A percentile compares a stretch with the other conserved stretches of the same genome.
Evolutionary conservation across 2,888 invertebrate species (phyloP).

Genomic region (Eupeodes latifasciatus): DNA sequence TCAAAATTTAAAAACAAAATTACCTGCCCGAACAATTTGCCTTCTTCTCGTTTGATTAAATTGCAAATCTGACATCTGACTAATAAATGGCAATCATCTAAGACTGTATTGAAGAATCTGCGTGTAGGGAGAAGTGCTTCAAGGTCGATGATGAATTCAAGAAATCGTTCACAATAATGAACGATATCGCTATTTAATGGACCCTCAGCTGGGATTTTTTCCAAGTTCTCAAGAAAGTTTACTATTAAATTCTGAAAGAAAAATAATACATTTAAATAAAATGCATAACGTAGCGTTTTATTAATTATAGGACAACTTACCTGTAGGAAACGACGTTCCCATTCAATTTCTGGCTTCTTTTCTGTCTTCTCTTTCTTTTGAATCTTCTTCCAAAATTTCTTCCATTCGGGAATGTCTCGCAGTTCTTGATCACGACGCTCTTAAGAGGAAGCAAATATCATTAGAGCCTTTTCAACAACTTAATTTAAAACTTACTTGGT

Average conservation of each 20-base stretch:
- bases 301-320: slow-evolving; percentile 44
- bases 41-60: slow-evolving; percentile 90
- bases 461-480: background rate
- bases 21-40: slow-evolving; percentile 96
- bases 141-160: slow-evolving; percentile 97
- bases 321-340: slow-evolving; percentile 95
- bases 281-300: too few relatives aligned
- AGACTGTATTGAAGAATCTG: slow-evolving; percentile 97
- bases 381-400: slow-evolving; percentile 95
- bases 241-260: slow-evolving; percentile 87
- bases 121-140: slow-evolving; percentile 97
- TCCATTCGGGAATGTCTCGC: slow-evolving; percentile 93
- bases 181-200: slow-evolving; percentile 86
- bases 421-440: slow-evolving; percentile 94
- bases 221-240: slow-evolving; percentile 93
- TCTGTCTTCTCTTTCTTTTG: slow-evolving; percentile 91
- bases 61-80: slow-evolving; percentile 94
- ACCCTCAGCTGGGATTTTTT: slow-evolving; percentile 89
- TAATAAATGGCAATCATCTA: slow-evolving; percentile 97
- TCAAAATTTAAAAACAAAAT: slow-evolving; percentile 77
- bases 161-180: slow-evolving; percentile 95
- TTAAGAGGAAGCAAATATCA: slow-evolving; percentile 79
- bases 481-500: slow-evolving; percentile 86
- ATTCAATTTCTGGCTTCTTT: slow-evolving; percentile 88
- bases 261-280: background rate